Evolutionary conservation across 1,140 invertebrate species (phyloP).

Genomic region (Drosophila orosa): DNA sequence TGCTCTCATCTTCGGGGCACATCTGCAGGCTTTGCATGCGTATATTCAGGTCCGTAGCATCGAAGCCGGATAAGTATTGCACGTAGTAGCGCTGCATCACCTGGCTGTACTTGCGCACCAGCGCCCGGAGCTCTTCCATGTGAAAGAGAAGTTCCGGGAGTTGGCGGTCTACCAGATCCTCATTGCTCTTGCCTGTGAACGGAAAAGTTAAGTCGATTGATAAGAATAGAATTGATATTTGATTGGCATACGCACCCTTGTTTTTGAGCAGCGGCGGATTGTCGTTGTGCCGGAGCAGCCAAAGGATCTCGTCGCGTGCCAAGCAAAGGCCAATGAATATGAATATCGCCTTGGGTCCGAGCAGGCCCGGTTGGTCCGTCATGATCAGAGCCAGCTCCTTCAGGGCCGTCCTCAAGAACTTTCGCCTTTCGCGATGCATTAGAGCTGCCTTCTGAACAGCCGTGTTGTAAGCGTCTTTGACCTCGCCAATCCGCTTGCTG

Average conservation of each 20-base stretch:
- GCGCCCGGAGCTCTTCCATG: conserved; percentile 97
- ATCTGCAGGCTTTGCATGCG: conserved; percentile 94
- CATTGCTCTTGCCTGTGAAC: conserved; percentile 87
- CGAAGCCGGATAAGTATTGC: conserved; percentile 97
- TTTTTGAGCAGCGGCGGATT: conserved; percentile 95
- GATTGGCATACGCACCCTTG: conserved; percentile 85
- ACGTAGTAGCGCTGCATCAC: conserved; percentile 99
- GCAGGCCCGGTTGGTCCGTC: conserved; percentile 98
- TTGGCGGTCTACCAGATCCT: conserved; percentile 96
- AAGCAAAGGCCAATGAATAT: conserved; percentile 98
- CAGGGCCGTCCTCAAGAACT: conserved; percentile 97
- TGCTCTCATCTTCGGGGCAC: conserved; percentile 96
- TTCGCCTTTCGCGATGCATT: conserved; percentile 96
- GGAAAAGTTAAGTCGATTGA: neutral
- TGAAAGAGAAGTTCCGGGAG: conserved; percentile 98
- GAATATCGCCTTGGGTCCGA: conserved; percentile 98
- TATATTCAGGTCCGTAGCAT: conserved; percentile 96
- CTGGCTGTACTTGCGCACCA: conserved; percentile 97
- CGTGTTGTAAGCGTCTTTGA: conserved; percentile 96
- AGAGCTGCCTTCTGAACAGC: conserved; percentile 95
- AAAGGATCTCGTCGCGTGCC: conserved; percentile 98
- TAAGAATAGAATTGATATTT: neutral
- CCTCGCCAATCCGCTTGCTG: conserved; percentile 95
- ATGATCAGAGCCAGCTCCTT: conserved; percentile 98
- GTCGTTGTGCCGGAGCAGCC: conserved; percentile 98